Percentiles rank a stretch among this genome's conserved stretches.
Evolutionary conservation across 2,797 vertebrate species (phyloP).

Genomic region (Eulemur coronatus): DNA sequence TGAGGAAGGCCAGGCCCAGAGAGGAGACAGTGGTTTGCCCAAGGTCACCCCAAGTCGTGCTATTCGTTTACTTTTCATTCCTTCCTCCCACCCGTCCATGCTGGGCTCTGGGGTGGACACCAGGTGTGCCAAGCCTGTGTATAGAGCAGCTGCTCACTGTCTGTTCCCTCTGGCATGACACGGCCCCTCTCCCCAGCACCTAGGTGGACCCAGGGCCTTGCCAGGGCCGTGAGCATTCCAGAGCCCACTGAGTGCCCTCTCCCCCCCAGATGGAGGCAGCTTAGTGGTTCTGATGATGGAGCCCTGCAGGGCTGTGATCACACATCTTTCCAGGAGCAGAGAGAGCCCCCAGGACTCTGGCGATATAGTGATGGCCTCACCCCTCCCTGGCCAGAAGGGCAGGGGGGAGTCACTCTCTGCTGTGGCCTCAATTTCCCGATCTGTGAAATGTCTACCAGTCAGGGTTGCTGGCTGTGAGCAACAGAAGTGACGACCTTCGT

Average conservation of each 20-base stretch:
- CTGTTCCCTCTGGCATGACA: rapidly evolving
- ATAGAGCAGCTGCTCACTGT: not conserved
- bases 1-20: no score
- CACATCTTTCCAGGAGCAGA: no score
- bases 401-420: not conserved
- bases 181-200: not conserved
- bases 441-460: not conserved
- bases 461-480: not conserved
- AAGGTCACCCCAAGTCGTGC: not conserved
- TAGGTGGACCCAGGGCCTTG: not conserved
- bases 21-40: not conserved
- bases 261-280: not conserved
- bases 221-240: no score
- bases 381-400: not conserved
- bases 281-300: no score
- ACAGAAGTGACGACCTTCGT: not conserved
- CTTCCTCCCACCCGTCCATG: rapidly evolving
- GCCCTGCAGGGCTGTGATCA: not conserved
- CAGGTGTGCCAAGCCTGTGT: not conserved
- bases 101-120: not conserved
- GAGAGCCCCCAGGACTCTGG: not conserved
- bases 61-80: not conserved
- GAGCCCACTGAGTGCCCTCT: not conserved
- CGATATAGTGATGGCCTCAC: not conserved
- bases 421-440: not conserved